Base-by-base conservation (phyloP, 2,113 vertebrate species). In the Engraulis encrasicolus region DNA sequence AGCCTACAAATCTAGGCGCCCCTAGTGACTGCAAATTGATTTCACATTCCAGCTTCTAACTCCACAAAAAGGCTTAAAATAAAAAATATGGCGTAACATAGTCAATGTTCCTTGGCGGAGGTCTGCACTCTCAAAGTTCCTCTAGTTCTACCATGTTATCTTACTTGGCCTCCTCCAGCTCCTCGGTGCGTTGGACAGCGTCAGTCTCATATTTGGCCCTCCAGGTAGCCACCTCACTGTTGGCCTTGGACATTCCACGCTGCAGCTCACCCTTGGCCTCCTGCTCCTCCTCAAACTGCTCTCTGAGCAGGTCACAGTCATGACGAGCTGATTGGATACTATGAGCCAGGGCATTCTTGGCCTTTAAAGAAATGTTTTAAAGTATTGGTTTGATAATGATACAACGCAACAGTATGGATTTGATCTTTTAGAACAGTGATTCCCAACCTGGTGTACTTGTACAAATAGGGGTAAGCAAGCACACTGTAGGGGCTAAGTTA, bases 221-320 rank as follows among this genome's bases (percentile, higher is more conserved):
- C 96, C 96, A 97, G 87, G 96, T 95, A 88, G 96, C 94, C 14
- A 96, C 96, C 90, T 97, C 96, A 14, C 92, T 93, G 91, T 97
- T 97, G 89, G 96, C 96, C 88, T 97, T 97, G 90, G 96, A 97
- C 93, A 97, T 88, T 1, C 87, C 90, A 50, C 95, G 87, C 90
- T 97, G 96, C 81, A 97, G 90, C 84, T 97, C 96, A 0, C 93
- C 92, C n/a, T 97, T 97, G 83, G 79, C 89, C 83, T 96, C 96
- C 90, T 96, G 95, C 81, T 97, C 96, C 86, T 97, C 96, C 90
- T 96, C 95, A 40, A 91, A 96, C 89, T 96, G 96, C 87, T 96
- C 96, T 87, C 95, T 91, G 85, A 96, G 93, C 87, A 96, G 91
- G 89, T 97, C 95, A 50, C 95, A 95, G 93, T 97, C 96, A 3